phyloP scores from a whole-genome alignment of 2,797 vertebrate genomes.

The Poecilia gillii region DNA sequence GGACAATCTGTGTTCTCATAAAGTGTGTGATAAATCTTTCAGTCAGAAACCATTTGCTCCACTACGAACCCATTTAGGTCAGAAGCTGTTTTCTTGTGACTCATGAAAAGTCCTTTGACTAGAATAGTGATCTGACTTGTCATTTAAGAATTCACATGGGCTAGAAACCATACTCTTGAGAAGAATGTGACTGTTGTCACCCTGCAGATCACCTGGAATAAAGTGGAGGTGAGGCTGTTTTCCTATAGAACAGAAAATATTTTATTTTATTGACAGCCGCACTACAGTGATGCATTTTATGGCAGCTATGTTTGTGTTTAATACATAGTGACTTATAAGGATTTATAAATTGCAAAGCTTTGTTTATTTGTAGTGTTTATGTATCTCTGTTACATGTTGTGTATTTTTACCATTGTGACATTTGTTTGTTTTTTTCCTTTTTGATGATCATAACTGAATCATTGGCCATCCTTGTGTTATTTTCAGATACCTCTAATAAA shows the following conservation, averaged over 20 bases:
- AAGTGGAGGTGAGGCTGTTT: background rate
- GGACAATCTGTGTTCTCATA: background rate
- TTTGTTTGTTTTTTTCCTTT: background rate
- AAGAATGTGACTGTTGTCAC: background rate
- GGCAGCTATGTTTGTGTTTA: background rate
- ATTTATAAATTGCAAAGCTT: background rate
- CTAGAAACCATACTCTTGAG: background rate
- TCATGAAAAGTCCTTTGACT: background rate
- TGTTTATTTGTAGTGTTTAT: background rate
- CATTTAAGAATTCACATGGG: background rate
- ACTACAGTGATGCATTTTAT: no score
- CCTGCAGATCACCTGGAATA: background rate
- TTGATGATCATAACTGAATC: no score
- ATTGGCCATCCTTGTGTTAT: no score
- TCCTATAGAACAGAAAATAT: background rate
- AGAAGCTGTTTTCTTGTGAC: background rate
- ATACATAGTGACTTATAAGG: background rate
- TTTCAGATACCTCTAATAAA: no score
- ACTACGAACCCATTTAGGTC: background rate
- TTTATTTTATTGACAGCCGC: no score
- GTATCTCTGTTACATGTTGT: background rate
- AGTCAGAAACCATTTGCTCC: background rate
- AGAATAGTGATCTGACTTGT: background rate
- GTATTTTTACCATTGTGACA: background rate
- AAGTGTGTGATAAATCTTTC: background rate